A percentile compares a stretch with the other conserved stretches of the same genome.
Evolutionary conservation across 2,888 invertebrate species (phyloP).

Genomic region (Drosophila limbata): DNA sequence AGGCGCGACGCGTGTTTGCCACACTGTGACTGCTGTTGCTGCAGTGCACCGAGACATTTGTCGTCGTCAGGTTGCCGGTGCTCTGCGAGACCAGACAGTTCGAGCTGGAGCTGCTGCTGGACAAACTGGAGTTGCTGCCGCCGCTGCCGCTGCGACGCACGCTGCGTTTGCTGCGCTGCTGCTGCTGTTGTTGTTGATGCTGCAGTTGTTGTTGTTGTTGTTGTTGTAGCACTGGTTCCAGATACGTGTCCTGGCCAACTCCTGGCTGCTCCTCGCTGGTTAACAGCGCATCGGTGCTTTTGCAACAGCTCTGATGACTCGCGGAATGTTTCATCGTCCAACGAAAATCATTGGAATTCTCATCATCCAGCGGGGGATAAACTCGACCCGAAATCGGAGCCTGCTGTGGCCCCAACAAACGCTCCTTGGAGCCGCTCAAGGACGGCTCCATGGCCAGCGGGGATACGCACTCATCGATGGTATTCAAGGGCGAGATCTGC

Average conservation of each 20-base stretch:
- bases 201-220: neutral
- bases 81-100: slow-evolving; percentile 68
- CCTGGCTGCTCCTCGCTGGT: slow-evolving; percentile 48
- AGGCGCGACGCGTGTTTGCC: slow-evolving; percentile 73
- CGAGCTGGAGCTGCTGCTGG: slow-evolving; percentile 73
- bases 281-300: slow-evolving; percentile 83
- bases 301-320: slow-evolving; percentile 80
- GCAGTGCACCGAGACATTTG: slow-evolving; percentile 69
- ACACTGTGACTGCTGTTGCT: slow-evolving; percentile 65
- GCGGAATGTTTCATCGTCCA: slow-evolving; percentile 79
- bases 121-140: slow-evolving; percentile 76
- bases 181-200: slow-evolving; percentile 16
- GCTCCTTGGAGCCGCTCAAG: slow-evolving; percentile 61
- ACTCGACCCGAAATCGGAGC: slow-evolving; percentile 36
- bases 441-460: slow-evolving; percentile 66
- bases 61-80: slow-evolving; percentile 68
- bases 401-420: slow-evolving; percentile 33
- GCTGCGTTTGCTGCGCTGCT: slow-evolving; percentile 37
- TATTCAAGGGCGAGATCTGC: slow-evolving; percentile 82
- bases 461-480: slow-evolving; percentile 83
- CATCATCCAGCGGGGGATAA: slow-evolving; percentile 77
- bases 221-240: slow-evolving; percentile 14
- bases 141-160: slow-evolving; percentile 56
- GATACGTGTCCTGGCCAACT: slow-evolving; percentile 17
- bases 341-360: slow-evolving; percentile 68